Conservation (phyloP, 2,888 invertebrate genomes). For the Drosophila fulvimacula region DNA sequence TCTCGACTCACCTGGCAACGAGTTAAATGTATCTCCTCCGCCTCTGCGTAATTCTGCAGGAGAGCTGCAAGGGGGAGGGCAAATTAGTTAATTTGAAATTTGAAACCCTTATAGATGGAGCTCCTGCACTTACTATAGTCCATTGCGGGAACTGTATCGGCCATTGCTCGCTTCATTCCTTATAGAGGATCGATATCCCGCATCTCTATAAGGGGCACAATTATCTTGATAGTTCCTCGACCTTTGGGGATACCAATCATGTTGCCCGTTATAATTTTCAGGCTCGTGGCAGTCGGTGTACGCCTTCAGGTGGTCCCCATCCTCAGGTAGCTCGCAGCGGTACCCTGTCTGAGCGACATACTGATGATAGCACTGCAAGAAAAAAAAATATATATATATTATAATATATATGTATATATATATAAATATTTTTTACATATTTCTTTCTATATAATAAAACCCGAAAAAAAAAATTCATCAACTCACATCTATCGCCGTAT, state of each 20-base stretch:
- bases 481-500: constrained; percentile 20
- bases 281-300: background rate
- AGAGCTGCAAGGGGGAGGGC: background rate
- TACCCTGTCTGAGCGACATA: constrained; percentile 29
- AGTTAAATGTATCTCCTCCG: constrained; percentile 14
- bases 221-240: constrained; percentile 7
- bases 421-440: too few relatives aligned
- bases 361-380: constrained; percentile 26
- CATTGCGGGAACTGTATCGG: constrained; percentile 7
- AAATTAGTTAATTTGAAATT: background rate
- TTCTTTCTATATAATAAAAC: too few relatives aligned
- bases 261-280: background rate
- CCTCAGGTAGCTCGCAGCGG: constrained; percentile 13
- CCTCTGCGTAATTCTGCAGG: background rate
- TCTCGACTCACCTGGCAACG: constrained; percentile 15
- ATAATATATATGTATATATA: background rate
- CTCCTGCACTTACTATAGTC: constrained; percentile 6
- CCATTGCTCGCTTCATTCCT: background rate
- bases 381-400: background rate
- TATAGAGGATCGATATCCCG: background rate
- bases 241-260: constrained; percentile 18
- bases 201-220: background rate
- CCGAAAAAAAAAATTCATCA: background rate
- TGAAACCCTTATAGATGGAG: accelerated
- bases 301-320: constrained; percentile 4